Evolutionary conservation across 1,140 invertebrate genomes (phyloP), one percentile per base, ranked within the genome.

Genomic region (Caenorhabditis latens): DNA sequence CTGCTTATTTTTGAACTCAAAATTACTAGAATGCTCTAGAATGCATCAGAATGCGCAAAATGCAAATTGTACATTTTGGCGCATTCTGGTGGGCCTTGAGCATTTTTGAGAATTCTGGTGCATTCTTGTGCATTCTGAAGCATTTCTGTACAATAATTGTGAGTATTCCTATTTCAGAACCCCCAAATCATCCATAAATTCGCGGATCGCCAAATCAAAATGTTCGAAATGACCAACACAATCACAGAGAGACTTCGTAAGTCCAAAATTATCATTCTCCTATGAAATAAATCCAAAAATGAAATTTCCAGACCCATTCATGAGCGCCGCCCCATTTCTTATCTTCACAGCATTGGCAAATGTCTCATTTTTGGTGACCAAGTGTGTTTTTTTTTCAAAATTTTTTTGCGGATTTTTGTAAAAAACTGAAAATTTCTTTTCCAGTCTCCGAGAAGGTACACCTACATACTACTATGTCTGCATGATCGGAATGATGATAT

Each of bases 401-500:
- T 32, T 32, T 32, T 32, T 32, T 32, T 32, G 0, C 2, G n/a
- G 46, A 50, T 13, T 8, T 46, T 16, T 13, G 11, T 48, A 9
- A 24, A 50, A 50, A 21, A 11, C 43, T 71, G 4, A 2, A 19
- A 16, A 7, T 58, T 71, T 71, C 4, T 32, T 5, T 71, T 79
- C 19, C 46, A 79, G 71, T 21, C 19, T 79, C 19, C 21, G 46
- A 8, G 13, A 13, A 9, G 32, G 4, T 2, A 53, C n/a, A 24
- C 46, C 43, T 1, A 79, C 46, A 0, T 79, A 24, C 46, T 79
- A 79, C 46, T 79, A 79, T 19, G n/a, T 79, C 1, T 79, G 71
- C 19, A 46, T 79, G 71, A 50, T 79, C 50, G 71, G 71, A 48
- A 24, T 79, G n/a, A 48, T 79, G 46, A 79, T 79, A 19, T 79